Evolutionary conservation across 2,113 vertebrate genomes (phyloP), one percentile per base, ranked within the genome.

Genomic region (Asarcornis scutulata): DNA sequence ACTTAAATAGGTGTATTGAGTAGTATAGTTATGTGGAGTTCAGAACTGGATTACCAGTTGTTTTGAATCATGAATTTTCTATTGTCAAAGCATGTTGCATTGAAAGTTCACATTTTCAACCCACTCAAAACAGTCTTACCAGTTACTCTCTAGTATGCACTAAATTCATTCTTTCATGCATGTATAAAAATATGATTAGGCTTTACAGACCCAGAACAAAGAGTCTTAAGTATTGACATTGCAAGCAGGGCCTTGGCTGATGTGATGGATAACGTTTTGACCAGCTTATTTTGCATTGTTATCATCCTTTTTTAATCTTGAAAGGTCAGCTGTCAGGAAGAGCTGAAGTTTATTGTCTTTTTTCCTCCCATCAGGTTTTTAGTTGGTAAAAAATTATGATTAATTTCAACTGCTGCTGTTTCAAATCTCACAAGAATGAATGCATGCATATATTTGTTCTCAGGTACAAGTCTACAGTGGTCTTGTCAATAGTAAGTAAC

Each of bases 281-380:
- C 36, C 23, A 84, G 36, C 23, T 82, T 81, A 78, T 53, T 95
- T 91, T 95, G 62, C 66, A 66, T 68, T 92, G 73, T 76, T 92
- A 63, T 60, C 25, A 82, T 85, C 23, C 17, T 52, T 91, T 88
- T 75, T 85, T 83, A 87, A 83, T 84, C 44, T 21, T 87, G 62
- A 95, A 94, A 95, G 81, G 82, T 94, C 81, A 94, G 34, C 84
- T 92, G 77, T 88, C 86, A 92, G 53, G 56, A 85, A 31, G 26
- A 88, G 62, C 10, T 32, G 62, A 74, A 59, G n/a, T 71, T 66
- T 85, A 46, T 60, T 3, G 34, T 72, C 44, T 15, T 59, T 75
- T 71, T 79, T 11, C 2, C 25, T 38, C 18, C 48, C 14, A 34
- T 81, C 42, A 78, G n/a, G n/a, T 56, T 91, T 86, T n/a, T 34